Evolutionary conservation across 2,113 vertebrate genomes (phyloP).

Genomic region (Planiliza haematocheilus): DNA sequence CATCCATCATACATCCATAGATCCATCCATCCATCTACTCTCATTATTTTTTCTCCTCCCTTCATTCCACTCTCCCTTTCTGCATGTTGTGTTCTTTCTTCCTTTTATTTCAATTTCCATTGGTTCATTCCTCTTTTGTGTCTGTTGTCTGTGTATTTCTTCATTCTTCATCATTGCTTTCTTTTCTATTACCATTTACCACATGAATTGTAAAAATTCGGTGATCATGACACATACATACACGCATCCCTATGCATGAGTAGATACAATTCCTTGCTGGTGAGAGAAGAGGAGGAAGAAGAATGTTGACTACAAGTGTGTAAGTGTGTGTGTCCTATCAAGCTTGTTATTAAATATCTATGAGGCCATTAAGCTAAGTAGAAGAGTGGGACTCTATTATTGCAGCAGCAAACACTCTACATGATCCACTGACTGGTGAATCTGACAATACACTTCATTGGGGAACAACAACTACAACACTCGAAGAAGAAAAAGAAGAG

Average conservation of each 20-base stretch:
- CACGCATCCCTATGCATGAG: slow-evolving; percentile 52
- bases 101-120: too few species aligned
- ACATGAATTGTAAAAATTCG: slow-evolving; percentile 45
- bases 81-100: too few species aligned
- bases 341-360: slow-evolving; percentile 65
- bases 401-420: slow-evolving; percentile 18
- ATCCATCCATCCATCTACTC: too few species aligned
- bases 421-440: slow-evolving; percentile 37
- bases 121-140: too few species aligned
- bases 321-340: slow-evolving; percentile 32
- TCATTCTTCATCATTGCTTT: too few species aligned
- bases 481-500: too few species aligned
- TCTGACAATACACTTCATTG: slow-evolving; percentile 9
- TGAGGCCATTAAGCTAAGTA: slow-evolving; percentile 65
- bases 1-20: background rate
- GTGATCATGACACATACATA: slow-evolving; percentile 38
- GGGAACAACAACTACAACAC: background rate
- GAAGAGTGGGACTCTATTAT: slow-evolving; percentile 50
- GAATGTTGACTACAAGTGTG: slow-evolving; percentile 42
- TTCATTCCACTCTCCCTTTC: too few species aligned
- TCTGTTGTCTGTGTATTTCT: too few species aligned
- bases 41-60: too few species aligned
- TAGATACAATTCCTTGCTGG: slow-evolving; percentile 63
- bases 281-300: slow-evolving; percentile 59
- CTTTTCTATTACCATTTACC: too few species aligned